Evolutionary conservation across 2,888 invertebrate species (phyloP), one percentile per base, ranked within the genome.

Genomic region (Agriopis leucophaearia): DNA sequence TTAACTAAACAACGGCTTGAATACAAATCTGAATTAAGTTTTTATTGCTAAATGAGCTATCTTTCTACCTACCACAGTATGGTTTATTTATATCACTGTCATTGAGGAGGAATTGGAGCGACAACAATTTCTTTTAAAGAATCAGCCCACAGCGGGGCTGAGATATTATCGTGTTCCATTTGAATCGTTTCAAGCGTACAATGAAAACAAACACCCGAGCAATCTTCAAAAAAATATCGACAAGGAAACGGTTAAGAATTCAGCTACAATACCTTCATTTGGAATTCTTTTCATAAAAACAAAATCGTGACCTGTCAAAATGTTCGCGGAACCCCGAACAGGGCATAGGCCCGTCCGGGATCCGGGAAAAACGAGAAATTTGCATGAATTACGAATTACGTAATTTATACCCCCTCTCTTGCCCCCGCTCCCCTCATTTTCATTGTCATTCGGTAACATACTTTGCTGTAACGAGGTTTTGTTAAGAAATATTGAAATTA

Each of bases 371-470:
- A 82, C 80, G 80, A 74, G 64, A 79, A 86, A 87, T 88, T 88
- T 87, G 81, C 88, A 87, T 89, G 80, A 88, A 88, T 89, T 87
- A 85, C 78, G 80, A 88, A 88, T 89, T 87, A 85, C 78, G 81
- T 84, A 87, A 88, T 89, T 89, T 84, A 83, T 82, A 80, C 78
- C 69, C 71, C 73, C 76, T 74, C 36, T 10, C 16, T 16, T 35
- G 15, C 13, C 10, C 16, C 13, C 3, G 3, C 15, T 76, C 69
- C 69, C 71, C 74, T 75, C 80, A 81, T 83, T 85, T 82, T 81
- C 79, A 81, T 84, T 81, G 75, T 70, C 71, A 71, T 74, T 75
- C 72, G 64, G 69, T 47, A 70, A 72, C 63, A 72, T 73, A 71
- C 69, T 68, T 71, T 64, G 61, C 70, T 51, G 64, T 75, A 73